Evolutionary conservation across 1,140 invertebrate species (phyloP).

Genomic region (Ips nitidus): DNA sequence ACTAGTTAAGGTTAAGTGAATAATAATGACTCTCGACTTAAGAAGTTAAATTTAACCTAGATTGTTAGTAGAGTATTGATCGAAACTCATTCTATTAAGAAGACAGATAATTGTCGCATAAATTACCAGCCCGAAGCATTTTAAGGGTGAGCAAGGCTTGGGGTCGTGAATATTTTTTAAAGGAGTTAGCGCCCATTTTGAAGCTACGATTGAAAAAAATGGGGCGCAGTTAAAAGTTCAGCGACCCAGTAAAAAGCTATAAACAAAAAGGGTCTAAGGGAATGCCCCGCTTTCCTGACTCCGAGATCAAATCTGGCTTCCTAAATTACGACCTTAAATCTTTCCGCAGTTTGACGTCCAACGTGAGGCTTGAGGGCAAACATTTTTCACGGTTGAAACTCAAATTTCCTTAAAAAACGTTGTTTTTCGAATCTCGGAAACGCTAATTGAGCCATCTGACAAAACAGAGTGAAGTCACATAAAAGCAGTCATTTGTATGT

Average conservation of each 20-base stretch:
- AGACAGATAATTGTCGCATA: no score
- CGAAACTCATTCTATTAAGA: no score
- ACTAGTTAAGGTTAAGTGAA: no score
- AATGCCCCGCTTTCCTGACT: neutral
- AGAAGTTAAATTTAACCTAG: no score
- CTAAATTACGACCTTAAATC: neutral
- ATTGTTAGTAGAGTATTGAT: no score
- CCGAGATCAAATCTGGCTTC: neutral
- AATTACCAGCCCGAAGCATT: neutral
- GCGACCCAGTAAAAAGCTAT: neutral
- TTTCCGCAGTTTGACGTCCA: neutral
- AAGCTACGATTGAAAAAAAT: neutral
- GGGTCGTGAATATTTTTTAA: neutral
- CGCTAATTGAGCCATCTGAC: neutral
- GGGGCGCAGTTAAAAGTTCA: neutral
- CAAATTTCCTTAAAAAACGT: neutral
- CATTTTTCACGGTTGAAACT: neutral
- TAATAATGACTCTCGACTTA: no score
- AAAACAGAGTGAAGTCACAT: conserved; percentile 8
- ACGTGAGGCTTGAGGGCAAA: neutral
- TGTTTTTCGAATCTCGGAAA: neutral
- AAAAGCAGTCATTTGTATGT: conserved; percentile 9
- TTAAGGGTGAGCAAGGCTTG: neutral
- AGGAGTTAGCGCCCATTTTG: neutral
- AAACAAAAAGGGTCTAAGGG: neutral